These are phyloP conservation scores for Marmota monax DNA, from an alignment of 2,113 vertebrate genomes.

Conservation along the genomic window DNA sequence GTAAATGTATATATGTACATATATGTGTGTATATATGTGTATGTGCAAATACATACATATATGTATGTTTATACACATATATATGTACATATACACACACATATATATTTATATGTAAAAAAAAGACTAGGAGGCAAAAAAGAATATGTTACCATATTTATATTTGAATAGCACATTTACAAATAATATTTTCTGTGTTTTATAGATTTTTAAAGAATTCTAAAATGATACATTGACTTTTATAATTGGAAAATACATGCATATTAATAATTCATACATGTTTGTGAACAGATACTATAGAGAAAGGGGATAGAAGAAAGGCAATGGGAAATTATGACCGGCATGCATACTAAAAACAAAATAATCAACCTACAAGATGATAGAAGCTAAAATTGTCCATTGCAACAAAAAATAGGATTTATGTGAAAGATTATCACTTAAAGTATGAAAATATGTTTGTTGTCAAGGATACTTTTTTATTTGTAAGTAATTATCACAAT, in stretches of 20 bases:
- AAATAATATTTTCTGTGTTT: not conserved
- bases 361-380: not conserved
- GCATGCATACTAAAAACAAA: not conserved
- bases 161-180: constrained; percentile 34
- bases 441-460: not conserved
- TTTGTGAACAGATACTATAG: not conserved
- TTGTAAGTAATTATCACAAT: not conserved
- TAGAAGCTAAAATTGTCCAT: not conserved
- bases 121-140: not conserved
- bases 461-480: not conserved
- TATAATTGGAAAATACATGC: constrained; percentile 3
- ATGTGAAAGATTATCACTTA: not conserved
- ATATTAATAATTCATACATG: not conserved
- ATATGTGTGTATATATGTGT: too few relatives aligned
- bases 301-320: not conserved
- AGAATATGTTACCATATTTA: not conserved
- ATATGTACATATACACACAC: too few relatives aligned
- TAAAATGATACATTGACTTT: not conserved
- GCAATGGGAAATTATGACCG: not conserved
- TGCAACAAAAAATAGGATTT: not conserved
- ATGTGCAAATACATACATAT: too few relatives aligned
- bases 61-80: not conserved
- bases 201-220: not conserved
- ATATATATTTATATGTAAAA: not conserved
- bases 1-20: too few relatives aligned